Evolutionary conservation across 1,140 invertebrate genomes (phyloP).

Genomic region (Drosophila kanapiae): DNA sequence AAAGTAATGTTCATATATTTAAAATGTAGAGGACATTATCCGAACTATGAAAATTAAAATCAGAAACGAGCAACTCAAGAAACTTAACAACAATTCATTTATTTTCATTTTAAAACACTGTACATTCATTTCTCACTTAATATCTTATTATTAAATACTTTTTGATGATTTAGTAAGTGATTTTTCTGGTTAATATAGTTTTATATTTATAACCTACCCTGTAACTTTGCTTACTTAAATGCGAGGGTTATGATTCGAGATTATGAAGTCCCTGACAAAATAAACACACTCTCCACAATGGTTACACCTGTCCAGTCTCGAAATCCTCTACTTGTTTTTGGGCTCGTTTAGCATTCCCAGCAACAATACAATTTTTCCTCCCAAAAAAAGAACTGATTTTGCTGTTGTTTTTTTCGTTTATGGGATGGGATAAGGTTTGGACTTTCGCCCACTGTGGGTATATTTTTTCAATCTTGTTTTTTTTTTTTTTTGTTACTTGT

Average conservation of each 20-base stretch:
- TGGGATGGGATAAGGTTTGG: neutral
- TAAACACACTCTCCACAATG: slow-evolving; percentile 20
- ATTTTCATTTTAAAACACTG: neutral
- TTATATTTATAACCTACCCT: neutral
- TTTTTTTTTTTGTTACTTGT: slow-evolving; percentile 58
- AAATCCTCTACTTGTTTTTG: slow-evolving; percentile 26
- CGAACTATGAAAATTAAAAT: neutral
- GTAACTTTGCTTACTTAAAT: slow-evolving; percentile 48
- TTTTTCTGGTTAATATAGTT: neutral
- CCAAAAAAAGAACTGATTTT: slow-evolving; percentile 41
- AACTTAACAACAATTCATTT: neutral
- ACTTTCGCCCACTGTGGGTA: slow-evolving; percentile 22
- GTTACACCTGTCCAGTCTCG: slow-evolving; percentile 44
- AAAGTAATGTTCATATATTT: neutral
- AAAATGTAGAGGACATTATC: neutral
- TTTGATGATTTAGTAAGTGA: neutral
- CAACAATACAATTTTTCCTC: slow-evolving; percentile 43
- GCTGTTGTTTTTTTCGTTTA: slow-evolving; percentile 41
- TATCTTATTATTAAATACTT: too few species aligned
- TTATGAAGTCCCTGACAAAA: slow-evolving; percentile 10
- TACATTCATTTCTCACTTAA: neutral
- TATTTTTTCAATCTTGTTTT: slow-evolving; percentile 52
- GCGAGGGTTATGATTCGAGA: slow-evolving; percentile 51
- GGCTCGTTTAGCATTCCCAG: slow-evolving; percentile 61
- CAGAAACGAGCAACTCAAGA: neutral